Evolutionary conservation across 2,113 vertebrate species (phyloP), one percentile per base, ranked within the genome.

Genomic region (Calidris pugnax): DNA sequence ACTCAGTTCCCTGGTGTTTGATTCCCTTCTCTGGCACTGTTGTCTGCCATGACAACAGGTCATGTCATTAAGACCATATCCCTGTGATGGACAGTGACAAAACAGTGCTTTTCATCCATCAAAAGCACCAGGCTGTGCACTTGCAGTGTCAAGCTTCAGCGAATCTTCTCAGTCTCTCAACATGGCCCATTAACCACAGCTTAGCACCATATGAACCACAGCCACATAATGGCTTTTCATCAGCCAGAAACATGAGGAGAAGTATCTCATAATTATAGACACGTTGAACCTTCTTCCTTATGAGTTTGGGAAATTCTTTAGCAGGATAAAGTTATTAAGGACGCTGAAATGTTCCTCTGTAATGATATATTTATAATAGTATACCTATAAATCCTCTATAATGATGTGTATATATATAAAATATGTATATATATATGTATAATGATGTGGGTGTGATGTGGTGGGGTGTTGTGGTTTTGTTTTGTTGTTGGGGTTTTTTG

Each of bases 1-100:
- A 9, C 9, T 57, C 26, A 32, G 0, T 19, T 72, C 35, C n/a
- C 2, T 13, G 12, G 10, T 24, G 21, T 67, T 33, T 39, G 26
- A 43, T 37, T 81, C 32, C 28, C 15, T 91, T 43, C 26, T 28
- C 30, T 35, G 14, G 12, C 9, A 2, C 9, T n/a, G 24, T 22
- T 35, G 8, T 21, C 33, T 55, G 32, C 24, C 15, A 5, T 37
- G n/a, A 15, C 32, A 80, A n/a, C 4, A 2, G 33, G 12, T 22
- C 32, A 4, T n/a, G 24, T 26, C 37, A 12, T n/a, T 50, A 45
- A 71, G n/a, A 26, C 7, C 22, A 23, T 17, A 14, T 41, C 20
- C 47, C 32, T 7, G 15, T 10, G 47, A 71, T 21, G 28, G 67
- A 8, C 57, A 22, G 67, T 6, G 51, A 50, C 2, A 4, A 69